Base-by-base conservation (phyloP, 2,797 vertebrate species). In the Syngnathus rostellatus region DNA sequence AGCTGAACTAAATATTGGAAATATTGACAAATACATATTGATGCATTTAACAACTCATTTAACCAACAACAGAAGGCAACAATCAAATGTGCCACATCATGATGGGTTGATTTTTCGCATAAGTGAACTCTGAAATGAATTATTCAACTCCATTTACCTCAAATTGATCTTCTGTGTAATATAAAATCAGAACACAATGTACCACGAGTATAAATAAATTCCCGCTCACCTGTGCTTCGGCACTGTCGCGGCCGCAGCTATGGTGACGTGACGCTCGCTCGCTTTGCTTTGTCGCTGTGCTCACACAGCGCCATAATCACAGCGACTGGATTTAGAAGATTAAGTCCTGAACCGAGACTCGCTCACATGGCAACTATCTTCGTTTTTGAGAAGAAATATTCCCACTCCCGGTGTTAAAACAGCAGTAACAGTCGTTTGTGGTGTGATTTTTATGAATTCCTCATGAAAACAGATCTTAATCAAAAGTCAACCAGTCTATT, bases 291-390 rank as follows among this genome's bases (percentile, higher is more conserved):
- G 57, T 72, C 64, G 64, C 69, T 38, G 69, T 72, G 68, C 73
- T 80, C 72, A 63, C 61, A 75, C 60, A 77, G 69, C 60, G 23
- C 55, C 62, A 64, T 83, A 87, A 86, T 85, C 65, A 66, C 41
- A 60, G 71, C 70, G 72, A 64, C 75, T 77, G 81, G 83, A 90
- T 88, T 87, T 86, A 86, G 79, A 75, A 79, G 83, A 85, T 87
- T 88, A 87, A 81, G 78, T 69, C 58, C 68, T 65, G 74, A 65
- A 65, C 19, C 31, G 67, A 78, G 62, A 25, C 69, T 75, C 75
- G 72, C 58, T n/a, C 60, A 70, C 68, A 60, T 40, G 59, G 61
- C 65, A 71, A 72, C 63, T 72, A 65, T 64, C 66, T 68, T 59
- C 11, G 8, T 40, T 41, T 31, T 31, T 31, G 31, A 31, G 31